Base-by-base conservation (phyloP, 2,113 vertebrate species). In the Oreocharis arfaki region DNA sequence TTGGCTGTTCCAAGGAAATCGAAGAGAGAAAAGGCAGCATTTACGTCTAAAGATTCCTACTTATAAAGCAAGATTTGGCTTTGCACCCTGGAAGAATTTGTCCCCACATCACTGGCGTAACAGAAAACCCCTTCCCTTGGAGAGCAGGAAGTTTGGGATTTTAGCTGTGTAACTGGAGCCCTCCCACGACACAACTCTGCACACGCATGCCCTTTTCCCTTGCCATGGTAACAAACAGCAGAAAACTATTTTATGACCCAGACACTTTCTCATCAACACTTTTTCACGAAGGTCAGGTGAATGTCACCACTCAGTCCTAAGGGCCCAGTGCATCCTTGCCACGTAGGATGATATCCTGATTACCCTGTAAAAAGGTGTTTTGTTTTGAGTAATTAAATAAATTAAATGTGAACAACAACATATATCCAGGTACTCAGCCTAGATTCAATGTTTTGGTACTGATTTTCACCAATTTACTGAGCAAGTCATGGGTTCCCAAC, bases 361-460 rank as follows among this genome's bases (percentile, higher is more conserved):
- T 46, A 69, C 16, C 26, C 17, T 60, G 14, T 32, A 26, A 44
- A 81, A 70, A 69, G 18, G 30, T 61, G 44, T 4, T 69, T 73
- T 80, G 30, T n/a, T 89, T 75, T 16, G 88, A 82, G 61, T 76
- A 75, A 92, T 84, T 28, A 55, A 61, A 73, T 56, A 64, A 70
- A 82, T 78, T 47, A 42, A 53, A 74, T 46, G n/a, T 56, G 44
- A 82, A 47, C 28, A 33, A 26, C 26, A 77, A 27, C 17, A 33
- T 41, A 27, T n/a, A 37, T 23, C 65, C 57, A 79, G 33, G 41
- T 84, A 27, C 16, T 84, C 21, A 27, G 39, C 44, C 55, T 3
- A 30, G 65, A 35, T 55, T 67, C 2, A 6, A 11, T 44, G 24
- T 3, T 81, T 92, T 52, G 70, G 26, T 33, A 33, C 33, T 35